A percentile compares a stretch with the other conserved stretches of the same genome.
Conservation (phyloP, 2,888 invertebrate species). For the Rapana venosa region DNA sequence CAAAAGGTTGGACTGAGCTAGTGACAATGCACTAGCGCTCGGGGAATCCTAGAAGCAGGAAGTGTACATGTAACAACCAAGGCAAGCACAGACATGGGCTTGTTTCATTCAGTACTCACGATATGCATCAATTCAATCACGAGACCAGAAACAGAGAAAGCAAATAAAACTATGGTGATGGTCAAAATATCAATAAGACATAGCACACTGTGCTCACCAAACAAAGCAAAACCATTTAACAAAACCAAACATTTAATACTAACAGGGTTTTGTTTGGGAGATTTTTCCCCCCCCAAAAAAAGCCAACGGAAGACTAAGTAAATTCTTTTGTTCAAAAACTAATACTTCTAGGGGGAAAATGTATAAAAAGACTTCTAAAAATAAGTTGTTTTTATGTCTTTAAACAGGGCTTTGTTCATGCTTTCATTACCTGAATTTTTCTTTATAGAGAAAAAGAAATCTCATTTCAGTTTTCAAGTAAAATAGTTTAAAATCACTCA, state of each 20-base stretch:
- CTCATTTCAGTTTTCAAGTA: background rate
- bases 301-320: too few species aligned
- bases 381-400: too few species aligned
- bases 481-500: background rate
- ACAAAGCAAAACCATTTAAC: background rate
- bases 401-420: too few species aligned
- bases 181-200: background rate
- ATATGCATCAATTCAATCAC: background rate
- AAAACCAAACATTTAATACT: too few species aligned
- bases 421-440: too few species aligned
- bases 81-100: constrained; percentile 49
- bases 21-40: constrained; percentile 54
- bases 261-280: too few species aligned
- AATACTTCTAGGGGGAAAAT: too few species aligned
- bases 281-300: too few species aligned
- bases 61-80: constrained; percentile 51
- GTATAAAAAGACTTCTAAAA: too few species aligned
- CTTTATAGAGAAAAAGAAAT: too few species aligned
- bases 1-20: constrained; percentile 50
- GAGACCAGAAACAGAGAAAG: background rate
- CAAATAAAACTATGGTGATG: background rate
- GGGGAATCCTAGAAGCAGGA: constrained; percentile 61
- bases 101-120: background rate
- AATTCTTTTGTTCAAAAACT: too few species aligned
- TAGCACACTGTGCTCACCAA: background rate